These are phyloP conservation scores for Periphyllus acericola DNA, from an alignment of 2,888 invertebrate genomes.

Conservation along the genomic window DNA sequence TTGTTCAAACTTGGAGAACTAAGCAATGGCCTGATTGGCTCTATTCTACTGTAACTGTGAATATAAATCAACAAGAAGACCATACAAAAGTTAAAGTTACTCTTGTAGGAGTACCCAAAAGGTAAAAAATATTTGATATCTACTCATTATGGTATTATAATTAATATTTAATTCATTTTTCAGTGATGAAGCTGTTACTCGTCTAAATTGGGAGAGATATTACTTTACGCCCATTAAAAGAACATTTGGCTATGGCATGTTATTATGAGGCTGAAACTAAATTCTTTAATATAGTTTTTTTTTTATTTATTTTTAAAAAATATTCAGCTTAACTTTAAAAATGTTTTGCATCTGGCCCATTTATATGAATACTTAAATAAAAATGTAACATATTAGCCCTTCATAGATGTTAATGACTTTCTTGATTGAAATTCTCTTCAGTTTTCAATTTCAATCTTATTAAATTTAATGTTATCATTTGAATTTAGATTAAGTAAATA, in stretches of 20 bases:
- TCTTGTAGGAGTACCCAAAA: constrained; percentile 86
- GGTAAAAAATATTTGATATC: constrained; percentile 67
- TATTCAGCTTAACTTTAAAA: constrained; percentile 21
- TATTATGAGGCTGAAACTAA: constrained; percentile 54
- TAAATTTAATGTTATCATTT: constrained; percentile 1
- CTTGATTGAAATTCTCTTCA: not conserved
- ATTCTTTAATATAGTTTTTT: constrained; percentile 41
- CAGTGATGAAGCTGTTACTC: constrained; percentile 80
- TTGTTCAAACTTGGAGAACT: constrained; percentile 91
- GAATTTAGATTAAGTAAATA: constrained; percentile 23
- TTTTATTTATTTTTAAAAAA: constrained; percentile 47
- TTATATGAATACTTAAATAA: constrained; percentile 8
- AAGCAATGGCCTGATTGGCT: constrained; percentile 95
- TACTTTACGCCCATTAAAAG: constrained; percentile 96
- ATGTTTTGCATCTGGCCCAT: not conserved
- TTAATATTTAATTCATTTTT: constrained; percentile 63
- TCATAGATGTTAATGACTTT: not conserved
- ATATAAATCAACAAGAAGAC: constrained; percentile 87
- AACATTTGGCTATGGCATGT: constrained; percentile 79
- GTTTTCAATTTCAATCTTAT: constrained; percentile 37
- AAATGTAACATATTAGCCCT: not conserved
- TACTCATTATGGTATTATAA: not conserved
- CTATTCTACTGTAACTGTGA: constrained; percentile 87
- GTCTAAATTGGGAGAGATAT: constrained; percentile 90
- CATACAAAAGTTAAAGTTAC: constrained; percentile 84